Evolutionary conservation across 2,888 invertebrate species (phyloP).

Genomic region (Sycophila texana): DNA sequence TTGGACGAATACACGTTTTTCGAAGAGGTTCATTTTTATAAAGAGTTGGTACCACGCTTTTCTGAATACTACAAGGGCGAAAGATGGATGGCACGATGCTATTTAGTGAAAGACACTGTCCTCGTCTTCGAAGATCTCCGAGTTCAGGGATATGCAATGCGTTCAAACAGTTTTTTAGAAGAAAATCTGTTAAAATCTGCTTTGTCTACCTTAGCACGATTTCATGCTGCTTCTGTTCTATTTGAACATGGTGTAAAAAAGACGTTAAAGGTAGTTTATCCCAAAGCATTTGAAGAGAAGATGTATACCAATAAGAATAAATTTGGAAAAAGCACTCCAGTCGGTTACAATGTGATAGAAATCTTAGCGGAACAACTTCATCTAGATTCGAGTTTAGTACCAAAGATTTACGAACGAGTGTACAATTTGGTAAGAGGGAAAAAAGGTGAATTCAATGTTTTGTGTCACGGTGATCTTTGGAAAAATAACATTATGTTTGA

Average conservation of each 20-base stretch:
- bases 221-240: conserved; percentile 66
- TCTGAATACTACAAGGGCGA: background rate
- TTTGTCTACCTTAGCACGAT: conserved; percentile 63
- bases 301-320: conserved; percentile 1
- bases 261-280: conserved; percentile 2
- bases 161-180: conserved; percentile 45
- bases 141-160: conserved; percentile 64
- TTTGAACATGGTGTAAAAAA: conserved; percentile 59
- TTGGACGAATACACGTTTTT: conserved; percentile 13
- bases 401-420: conserved; percentile 64
- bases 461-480: conserved; percentile 40
- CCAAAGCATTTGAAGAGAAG: conserved; percentile 31
- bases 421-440: conserved; percentile 80
- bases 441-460: conserved; percentile 69
- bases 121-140: conserved; percentile 75
- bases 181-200: conserved; percentile 54
- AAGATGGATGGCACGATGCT: conserved; percentile 69
- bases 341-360: conserved; percentile 4
- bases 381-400: conserved; percentile 24
- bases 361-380: conserved; percentile 12
- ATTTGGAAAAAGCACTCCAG: background rate
- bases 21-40: conserved; percentile 36
- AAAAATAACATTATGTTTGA: conserved; percentile 36
- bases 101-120: conserved; percentile 65
- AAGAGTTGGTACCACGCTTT: conserved; percentile 17